Conservation (phyloP, 2,888 invertebrate genomes). For the Stenolophus ochropezus region DNA sequence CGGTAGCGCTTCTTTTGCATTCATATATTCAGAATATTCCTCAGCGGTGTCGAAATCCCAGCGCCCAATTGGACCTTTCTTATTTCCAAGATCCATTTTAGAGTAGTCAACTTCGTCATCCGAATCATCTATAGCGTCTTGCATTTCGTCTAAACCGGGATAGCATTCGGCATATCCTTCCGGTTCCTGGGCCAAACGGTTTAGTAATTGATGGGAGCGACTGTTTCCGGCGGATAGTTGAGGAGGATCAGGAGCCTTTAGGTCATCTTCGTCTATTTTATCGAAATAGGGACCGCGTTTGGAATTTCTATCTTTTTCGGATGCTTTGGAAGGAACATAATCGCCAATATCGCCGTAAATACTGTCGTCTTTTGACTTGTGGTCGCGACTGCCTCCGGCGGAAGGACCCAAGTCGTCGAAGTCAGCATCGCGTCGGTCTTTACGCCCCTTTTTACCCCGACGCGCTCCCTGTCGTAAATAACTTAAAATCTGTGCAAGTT, state of each 20-base stretch:
- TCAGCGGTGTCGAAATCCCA: constrained; percentile 99
- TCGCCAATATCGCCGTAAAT: constrained; percentile 92
- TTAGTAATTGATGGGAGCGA: constrained; percentile 77
- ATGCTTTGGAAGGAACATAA: constrained; percentile 68
- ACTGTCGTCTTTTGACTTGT: constrained; percentile 75
- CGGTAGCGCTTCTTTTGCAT: constrained; percentile 96
- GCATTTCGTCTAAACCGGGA: constrained; percentile 95
- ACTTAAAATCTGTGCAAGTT: constrained; percentile 96
- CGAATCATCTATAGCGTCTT: constrained; percentile 97
- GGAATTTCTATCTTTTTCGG: constrained; percentile 63
- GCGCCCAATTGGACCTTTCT: constrained; percentile 95
- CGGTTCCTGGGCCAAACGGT: constrained; percentile 89
- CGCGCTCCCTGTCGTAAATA: constrained; percentile 87
- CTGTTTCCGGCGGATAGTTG: constrained; percentile 46
- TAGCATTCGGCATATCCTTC: constrained; percentile 99
- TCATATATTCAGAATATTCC: constrained; percentile 99
- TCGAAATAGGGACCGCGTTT: constrained; percentile 81
- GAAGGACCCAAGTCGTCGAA: constrained; percentile 63
- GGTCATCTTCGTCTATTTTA: constrained; percentile 79
- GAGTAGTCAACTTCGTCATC: constrained; percentile 99
- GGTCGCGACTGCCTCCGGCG: constrained; percentile 54
- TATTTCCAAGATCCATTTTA: constrained; percentile 99
- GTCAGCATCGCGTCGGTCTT: constrained; percentile 69
- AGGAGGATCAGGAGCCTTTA: constrained; percentile 63
- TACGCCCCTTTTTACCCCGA: constrained; percentile 81